Conservation (phyloP, 2,888 invertebrate species). For the Cenopis cana region DNA sequence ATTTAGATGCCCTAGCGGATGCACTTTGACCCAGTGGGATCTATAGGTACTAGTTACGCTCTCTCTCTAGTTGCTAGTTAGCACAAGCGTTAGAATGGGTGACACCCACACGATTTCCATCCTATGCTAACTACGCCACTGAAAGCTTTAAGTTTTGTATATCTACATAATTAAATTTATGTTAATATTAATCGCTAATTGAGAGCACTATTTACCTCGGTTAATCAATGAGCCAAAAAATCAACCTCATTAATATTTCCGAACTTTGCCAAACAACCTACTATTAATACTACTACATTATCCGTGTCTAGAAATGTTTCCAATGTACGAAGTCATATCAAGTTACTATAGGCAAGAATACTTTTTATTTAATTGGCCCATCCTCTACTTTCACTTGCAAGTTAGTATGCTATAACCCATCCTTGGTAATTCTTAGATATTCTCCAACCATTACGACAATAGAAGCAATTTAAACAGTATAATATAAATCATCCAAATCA, state of each 20-base stretch:
- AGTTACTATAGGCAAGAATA: too few relatives aligned
- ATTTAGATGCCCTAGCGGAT: too few relatives aligned
- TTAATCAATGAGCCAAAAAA: neutral
- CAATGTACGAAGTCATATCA: too few relatives aligned
- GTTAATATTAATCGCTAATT: constrained; percentile 2
- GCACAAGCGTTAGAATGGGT: too few relatives aligned
- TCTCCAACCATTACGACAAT: neutral
- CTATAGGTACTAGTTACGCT: too few relatives aligned
- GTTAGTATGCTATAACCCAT: neutral
- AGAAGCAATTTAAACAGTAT: neutral
- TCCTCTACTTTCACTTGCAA: neutral
- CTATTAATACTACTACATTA: too few relatives aligned
- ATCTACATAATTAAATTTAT: neutral
- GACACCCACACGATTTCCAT: too few relatives aligned
- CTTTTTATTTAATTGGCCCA: neutral
- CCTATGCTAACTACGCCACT: too few relatives aligned
- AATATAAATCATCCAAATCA: neutral
- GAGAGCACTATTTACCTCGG: neutral
- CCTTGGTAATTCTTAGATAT: neutral
- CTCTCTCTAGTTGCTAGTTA: too few relatives aligned
- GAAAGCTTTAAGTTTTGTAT: neutral
- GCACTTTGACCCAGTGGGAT: too few relatives aligned
- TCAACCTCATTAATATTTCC: neutral
- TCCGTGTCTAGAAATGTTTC: too few relatives aligned
- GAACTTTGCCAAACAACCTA: too few relatives aligned